Evolutionary conservation across 2,113 vertebrate genomes (phyloP).

Genomic region (Leuciscus idus): DNA sequence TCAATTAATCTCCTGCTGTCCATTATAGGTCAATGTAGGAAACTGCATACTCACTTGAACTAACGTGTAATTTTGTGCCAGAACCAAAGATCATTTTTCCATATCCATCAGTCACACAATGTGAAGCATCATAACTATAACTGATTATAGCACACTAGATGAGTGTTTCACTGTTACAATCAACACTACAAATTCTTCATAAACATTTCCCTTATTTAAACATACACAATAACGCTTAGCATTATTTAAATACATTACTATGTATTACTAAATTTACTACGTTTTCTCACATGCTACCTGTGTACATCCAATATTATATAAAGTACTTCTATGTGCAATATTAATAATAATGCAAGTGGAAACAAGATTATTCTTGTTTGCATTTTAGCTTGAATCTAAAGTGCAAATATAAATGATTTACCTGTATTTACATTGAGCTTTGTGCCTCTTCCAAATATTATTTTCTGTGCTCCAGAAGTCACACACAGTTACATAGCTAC

Average conservation of each 20-base stretch:
- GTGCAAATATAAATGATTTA: not conserved
- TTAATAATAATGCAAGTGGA: not conserved
- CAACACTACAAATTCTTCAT: not conserved
- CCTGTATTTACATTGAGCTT: constrained; percentile 39
- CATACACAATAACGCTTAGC: not conserved
- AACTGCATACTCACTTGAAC: constrained; percentile 39
- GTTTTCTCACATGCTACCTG: not conserved
- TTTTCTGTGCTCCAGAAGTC: constrained; percentile 28
- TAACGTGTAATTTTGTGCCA: constrained; percentile 41
- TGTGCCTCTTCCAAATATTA: constrained; percentile 39
- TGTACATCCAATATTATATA: not conserved
- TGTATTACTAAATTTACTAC: too few relatives aligned
- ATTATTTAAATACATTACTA: not conserved
- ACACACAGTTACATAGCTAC: constrained; percentile 20
- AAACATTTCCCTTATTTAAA: not conserved
- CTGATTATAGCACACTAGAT: not conserved
- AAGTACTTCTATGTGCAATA: not conserved
- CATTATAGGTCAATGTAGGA: not conserved
- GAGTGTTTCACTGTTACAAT: not conserved
- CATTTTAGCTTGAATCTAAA: not conserved
- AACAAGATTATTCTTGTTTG: not conserved
- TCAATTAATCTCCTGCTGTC: not conserved
- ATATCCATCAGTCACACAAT: constrained; percentile 46
- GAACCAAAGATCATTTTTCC: constrained; percentile 42
- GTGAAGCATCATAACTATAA: constrained; percentile 17